Base-by-base conservation (phyloP, 1,140 invertebrate species). In the Dolichoris vasculosae region DNA sequence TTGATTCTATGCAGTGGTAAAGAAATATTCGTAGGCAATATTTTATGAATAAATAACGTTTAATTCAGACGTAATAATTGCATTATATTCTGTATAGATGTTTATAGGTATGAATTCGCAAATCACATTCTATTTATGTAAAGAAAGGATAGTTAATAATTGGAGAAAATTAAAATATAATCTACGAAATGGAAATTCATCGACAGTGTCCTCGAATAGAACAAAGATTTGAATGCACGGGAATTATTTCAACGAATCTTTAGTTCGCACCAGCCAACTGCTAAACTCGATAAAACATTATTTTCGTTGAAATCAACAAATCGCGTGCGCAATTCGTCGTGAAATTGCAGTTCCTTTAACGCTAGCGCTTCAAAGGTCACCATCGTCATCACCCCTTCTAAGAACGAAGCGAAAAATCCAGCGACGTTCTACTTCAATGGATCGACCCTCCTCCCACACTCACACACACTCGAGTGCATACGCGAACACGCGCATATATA, bases 271-370 rank as follows among this genome's bases (percentile, higher is more conserved):
- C 20, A 23, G 9, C 4, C 40, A 3, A 73, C 13, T 23, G 43
- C 69, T 26, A 73, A 43, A 40, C 69, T 38, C 15, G 69, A 23
- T 73, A 43, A 73, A 73, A 43, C 69, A 38, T 7, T 3, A 43
- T 32, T 51, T 69, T 48, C n/a, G 64, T 20, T 46, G 48, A 75
- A 43, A 64, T 83, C 38, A 77, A 77, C 55, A 76, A 77, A 77
- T 83, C 59, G 48, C 48, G 40, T 38, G 38, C 38, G 78, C 75
- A 46, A 69, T 78, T 84, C 73, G 63, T 78, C 46, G 38, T 26
- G 48, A 32, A n/a, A 43, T 38, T 67, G 48, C 48, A 40, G 20
- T 40, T 63, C 63, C 82, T 78, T 84, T 84, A 75, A 78, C 30
- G 6, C 17, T 0, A 11, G 23, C 13, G 13, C 51, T 20, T 80